Conservation (phyloP, 2,113 vertebrate genomes). For the Drymodes brunneopygia region DNA sequence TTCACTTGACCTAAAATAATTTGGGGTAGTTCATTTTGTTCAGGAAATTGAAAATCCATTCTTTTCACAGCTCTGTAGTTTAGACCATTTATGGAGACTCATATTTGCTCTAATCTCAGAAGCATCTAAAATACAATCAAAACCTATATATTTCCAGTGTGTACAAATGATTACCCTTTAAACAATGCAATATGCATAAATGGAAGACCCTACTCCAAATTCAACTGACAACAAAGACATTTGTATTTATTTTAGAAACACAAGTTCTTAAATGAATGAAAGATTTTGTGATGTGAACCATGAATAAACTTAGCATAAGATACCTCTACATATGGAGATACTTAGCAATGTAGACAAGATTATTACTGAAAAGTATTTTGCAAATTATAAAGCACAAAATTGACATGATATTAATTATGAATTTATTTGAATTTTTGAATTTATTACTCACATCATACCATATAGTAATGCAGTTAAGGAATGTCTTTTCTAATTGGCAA, state of each 20-base stretch:
- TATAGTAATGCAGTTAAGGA: background rate
- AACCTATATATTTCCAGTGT: background rate
- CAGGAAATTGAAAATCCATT: slow-evolving; percentile 37
- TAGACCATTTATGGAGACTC: background rate
- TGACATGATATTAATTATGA: background rate
- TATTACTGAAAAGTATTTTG: background rate
- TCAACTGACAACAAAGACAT: background rate
- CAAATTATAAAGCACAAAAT: background rate
- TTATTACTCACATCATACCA: background rate
- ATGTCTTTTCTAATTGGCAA: background rate
- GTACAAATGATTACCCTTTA: slow-evolving; percentile 10
- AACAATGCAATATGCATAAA: slow-evolving; percentile 19
- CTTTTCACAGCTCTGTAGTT: background rate
- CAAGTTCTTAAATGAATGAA: background rate
- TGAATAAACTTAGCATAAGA: background rate
- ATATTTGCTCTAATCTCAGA: slow-evolving; percentile 4
- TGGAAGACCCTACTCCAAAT: background rate
- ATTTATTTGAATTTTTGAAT: background rate
- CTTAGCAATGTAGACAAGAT: background rate
- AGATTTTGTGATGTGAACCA: background rate
- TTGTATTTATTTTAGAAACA: background rate
- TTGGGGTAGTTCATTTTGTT: background rate
- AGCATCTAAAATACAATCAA: background rate
- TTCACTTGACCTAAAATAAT: slow-evolving; percentile 28
- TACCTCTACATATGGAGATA: background rate